Percentiles rank a stretch among this genome's conserved stretches.
phyloP scores from a whole-genome alignment of 2,797 vertebrate species.

The Taenioides sp. region DNA sequence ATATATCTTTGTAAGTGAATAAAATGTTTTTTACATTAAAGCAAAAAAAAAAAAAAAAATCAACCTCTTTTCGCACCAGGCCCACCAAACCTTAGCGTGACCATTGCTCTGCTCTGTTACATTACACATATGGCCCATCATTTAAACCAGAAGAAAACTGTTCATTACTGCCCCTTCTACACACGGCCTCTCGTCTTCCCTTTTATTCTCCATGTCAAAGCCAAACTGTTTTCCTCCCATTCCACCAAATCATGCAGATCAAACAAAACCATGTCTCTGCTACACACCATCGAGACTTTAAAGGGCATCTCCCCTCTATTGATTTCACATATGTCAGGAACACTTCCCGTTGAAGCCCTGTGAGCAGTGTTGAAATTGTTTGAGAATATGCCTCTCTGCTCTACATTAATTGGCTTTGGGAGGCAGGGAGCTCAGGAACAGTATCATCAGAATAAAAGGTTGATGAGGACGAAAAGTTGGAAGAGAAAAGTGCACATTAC shows the following conservation, averaged over 20 bases:
- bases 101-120: constrained; percentile 49
- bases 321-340: constrained; percentile 73
- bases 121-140: constrained; percentile 55
- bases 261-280: constrained; percentile 59
- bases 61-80: constrained; percentile 9
- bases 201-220: constrained; percentile 13
- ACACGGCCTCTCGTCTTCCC: constrained; percentile 57
- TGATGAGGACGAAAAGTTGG: constrained; percentile 77
- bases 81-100: constrained; percentile 31
- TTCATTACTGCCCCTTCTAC: constrained; percentile 63
- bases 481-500: constrained; percentile 62
- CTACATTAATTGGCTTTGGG: constrained; percentile 79
- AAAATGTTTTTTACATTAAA: neutral
- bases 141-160: constrained; percentile 58
- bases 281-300: constrained; percentile 66
- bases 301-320: constrained; percentile 76
- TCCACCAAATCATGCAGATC: constrained; percentile 61
- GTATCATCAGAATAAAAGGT: constrained; percentile 68
- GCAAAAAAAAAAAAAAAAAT: neutral
- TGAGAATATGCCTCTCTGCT: constrained; percentile 66
- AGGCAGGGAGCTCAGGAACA: constrained; percentile 65
- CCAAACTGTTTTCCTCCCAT: constrained; percentile 52
- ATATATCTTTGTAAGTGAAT: neutral
- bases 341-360: constrained; percentile 65
- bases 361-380: constrained; percentile 65